Evolutionary conservation across 2,113 vertebrate species (phyloP), one percentile per base, ranked within the genome.

Genomic region (Pionites leucogaster): DNA sequence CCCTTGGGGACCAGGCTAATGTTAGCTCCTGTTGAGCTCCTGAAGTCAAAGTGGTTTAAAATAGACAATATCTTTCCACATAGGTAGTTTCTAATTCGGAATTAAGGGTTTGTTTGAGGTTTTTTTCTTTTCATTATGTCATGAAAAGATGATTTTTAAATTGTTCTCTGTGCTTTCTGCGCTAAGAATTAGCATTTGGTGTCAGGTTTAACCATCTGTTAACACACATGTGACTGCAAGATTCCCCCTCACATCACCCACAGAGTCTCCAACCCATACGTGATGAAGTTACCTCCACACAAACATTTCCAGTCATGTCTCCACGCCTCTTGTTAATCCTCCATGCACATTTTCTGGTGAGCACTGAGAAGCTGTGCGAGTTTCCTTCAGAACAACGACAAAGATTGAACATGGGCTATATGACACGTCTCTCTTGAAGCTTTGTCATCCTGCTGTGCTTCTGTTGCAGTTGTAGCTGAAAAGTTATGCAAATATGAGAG

Each of bases 201-300:
- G 69, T 67, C 93, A 87, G 89, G 74, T 96, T 75, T 57, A 75
- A 50, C 96, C 96, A 96, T 96, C 96, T 95, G 92, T 53, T 94
- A 79, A 37, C 74, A 71, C 86, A 93, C 77, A 57, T 6, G 68
- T 33, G 47, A 84, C 71, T 91, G 67, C 78, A 82, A 29, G 78
- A 25, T 42, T 90, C 78, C 83, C 68, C 83, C 91, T 92, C 86
- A 0, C 88, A 72, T 17, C 89, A 47, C 8, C 65, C 85, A 41
- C 31, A 68, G 19, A 77, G 42, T 63, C 84, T 67, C 87, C 84
- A 70, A 62, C 81, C 74, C 37, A 17, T 17, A 12, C 9, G 4
- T 3, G 77, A 89, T 16, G 63, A 33, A 86, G 49, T 31, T 90
- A 20, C 57, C 92, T 49, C 27, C 67, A 52, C 85, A 71, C 92